Conservation (phyloP, 2,797 vertebrate genomes). For the Hemitrygon akajei region DNA sequence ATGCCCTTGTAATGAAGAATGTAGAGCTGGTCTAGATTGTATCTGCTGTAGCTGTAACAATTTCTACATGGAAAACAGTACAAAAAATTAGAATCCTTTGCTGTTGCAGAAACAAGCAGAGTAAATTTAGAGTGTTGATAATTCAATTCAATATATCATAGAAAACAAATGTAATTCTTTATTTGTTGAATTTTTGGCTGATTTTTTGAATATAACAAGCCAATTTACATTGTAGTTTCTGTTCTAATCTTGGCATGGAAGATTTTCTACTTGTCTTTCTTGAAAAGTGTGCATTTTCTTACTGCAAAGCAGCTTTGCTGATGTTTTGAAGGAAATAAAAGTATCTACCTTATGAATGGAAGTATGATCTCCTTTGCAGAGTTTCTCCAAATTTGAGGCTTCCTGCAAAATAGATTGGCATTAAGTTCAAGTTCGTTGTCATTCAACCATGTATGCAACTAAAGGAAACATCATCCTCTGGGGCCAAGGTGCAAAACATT, state of each 20-base stretch:
- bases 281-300: neutral
- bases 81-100: conserved; percentile 98
- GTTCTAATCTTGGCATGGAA: neutral
- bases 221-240: neutral
- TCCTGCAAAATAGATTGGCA: neutral
- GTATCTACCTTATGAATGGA: neutral
- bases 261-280: neutral
- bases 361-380: neutral
- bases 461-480: no score
- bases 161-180: conserved; percentile 8
- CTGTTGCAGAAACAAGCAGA: conserved; percentile 98
- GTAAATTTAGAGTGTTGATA: conserved; percentile 49
- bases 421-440: neutral
- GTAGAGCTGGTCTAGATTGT: conserved; percentile 97
- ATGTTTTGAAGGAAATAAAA: neutral
- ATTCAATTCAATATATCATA: neutral
- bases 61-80: conserved; percentile 98
- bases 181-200: no score
- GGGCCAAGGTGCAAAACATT: no score
- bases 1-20: conserved; percentile 97
- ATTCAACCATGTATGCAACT: no score
- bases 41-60: conserved; percentile 99
- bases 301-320: neutral
- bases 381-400: neutral
- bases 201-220: neutral